Conservation (phyloP, 2,797 vertebrate species). For the Heterohyrax brucei region DNA sequence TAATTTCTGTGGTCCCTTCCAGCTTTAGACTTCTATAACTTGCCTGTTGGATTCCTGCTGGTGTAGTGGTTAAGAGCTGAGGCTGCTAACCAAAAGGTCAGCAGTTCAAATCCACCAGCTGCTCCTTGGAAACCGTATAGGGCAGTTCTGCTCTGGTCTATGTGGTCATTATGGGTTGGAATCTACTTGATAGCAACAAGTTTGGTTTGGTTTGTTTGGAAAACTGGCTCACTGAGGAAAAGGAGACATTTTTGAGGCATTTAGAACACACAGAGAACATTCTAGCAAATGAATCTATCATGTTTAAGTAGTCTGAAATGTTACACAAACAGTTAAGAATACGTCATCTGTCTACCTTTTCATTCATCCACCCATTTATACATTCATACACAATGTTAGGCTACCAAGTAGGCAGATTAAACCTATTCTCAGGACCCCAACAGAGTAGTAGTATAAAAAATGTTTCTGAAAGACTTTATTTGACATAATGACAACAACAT, state of each 20-base stretch:
- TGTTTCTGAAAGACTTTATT: conserved; percentile 5
- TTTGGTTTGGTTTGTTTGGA: no score
- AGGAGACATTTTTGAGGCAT: conserved; percentile 7
- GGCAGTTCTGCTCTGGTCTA: no score
- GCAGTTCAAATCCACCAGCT: no score
- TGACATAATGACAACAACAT: background rate
- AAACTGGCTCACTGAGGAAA: background rate
- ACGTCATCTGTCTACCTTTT: background rate
- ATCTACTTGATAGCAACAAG: no score
- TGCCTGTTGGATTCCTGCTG: background rate
- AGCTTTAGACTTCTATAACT: conserved; percentile 18
- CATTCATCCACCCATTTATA: background rate
- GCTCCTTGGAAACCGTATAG: no score
- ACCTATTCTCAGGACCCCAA: background rate
- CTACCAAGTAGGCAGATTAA: background rate
- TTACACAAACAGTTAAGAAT: background rate
- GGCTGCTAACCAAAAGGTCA: no score
- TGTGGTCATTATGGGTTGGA: no score
- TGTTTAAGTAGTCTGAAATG: conserved; percentile 21
- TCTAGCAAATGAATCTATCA: background rate
- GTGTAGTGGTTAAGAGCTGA: no score
- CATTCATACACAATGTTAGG: background rate
- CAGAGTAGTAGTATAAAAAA: background rate
- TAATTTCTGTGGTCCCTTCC: background rate
- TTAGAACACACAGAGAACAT: background rate